These are phyloP conservation scores for Spongilla lacustris DNA, from an alignment of 37 sponge, comb jelly and placozoan species.

Conservation along the genomic window DNA sequence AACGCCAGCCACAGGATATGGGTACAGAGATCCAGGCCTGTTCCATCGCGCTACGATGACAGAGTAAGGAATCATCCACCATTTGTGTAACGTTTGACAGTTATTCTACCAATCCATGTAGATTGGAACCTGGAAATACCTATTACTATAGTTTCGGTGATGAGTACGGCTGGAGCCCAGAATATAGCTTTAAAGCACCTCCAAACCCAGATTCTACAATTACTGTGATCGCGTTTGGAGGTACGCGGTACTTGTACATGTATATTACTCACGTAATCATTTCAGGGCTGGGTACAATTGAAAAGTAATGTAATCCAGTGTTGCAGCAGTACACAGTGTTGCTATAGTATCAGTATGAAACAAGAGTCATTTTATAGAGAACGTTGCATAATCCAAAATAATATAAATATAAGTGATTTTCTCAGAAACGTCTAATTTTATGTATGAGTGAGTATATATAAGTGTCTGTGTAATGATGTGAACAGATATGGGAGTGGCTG, in stretches of 20 bases:
- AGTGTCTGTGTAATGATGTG: too few relatives aligned
- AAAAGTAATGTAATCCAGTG: too few relatives aligned
- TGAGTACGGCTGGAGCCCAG: constrained; percentile 22
- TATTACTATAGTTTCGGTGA: constrained; percentile 32
- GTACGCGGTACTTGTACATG: not conserved
- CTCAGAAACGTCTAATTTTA: too few relatives aligned
- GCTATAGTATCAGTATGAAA: too few relatives aligned
- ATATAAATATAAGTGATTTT: too few relatives aligned
- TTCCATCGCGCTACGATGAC: constrained; percentile 34
- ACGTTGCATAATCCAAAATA: too few relatives aligned
- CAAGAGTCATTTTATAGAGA: too few relatives aligned
- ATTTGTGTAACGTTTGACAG: too few relatives aligned
- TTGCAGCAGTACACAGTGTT: too few relatives aligned
- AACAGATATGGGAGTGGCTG: not conserved
- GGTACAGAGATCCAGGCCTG: constrained; percentile 52
- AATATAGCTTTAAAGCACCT: constrained; percentile 23
- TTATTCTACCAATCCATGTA: not conserved
- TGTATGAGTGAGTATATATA: too few relatives aligned
- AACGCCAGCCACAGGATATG: constrained; percentile 49
- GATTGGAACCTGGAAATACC: constrained; percentile 3
- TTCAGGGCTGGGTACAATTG: too few relatives aligned
- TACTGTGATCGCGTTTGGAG: constrained; percentile 34
- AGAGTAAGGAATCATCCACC: not conserved
- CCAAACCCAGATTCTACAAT: constrained; percentile 2
- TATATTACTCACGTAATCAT: too few relatives aligned